A percentile compares a stretch with the other conserved stretches of the same genome.
Evolutionary conservation across 35 echinoderm and acorn worm species (phyloP).

Genomic region (Ophioderma brevispina): DNA sequence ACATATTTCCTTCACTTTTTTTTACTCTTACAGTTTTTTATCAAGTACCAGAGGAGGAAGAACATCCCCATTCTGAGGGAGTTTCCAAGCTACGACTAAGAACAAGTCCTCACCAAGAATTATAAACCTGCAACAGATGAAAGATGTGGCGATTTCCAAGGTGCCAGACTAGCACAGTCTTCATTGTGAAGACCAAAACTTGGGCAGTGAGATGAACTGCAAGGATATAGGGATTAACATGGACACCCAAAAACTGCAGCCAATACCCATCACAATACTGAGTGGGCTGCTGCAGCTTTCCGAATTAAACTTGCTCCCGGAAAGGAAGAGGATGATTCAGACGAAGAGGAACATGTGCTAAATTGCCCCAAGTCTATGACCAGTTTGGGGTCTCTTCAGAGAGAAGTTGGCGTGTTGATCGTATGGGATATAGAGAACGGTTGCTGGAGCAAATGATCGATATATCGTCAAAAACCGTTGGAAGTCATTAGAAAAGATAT

Average conservation of each 20-base stretch:
- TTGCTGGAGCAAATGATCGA: neutral
- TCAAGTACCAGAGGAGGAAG: neutral
- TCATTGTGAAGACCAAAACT: too few species aligned
- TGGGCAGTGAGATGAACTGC: neutral
- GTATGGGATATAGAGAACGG: neutral
- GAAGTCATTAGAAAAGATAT: too few species aligned
- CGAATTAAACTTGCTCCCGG: too few species aligned
- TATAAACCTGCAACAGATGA: neutral
- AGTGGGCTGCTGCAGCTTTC: neutral
- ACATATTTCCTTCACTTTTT: neutral
- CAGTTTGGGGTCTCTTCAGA: neutral
- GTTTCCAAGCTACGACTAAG: too few species aligned
- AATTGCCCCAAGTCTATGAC: neutral
- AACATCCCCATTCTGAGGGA: neutral
- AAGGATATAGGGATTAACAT: neutral
- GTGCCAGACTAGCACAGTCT: too few species aligned
- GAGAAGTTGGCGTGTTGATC: neutral
- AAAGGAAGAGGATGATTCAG: too few species aligned
- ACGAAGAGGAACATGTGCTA: too few species aligned
- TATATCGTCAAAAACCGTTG: too few species aligned
- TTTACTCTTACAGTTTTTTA: neutral
- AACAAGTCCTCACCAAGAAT: neutral
- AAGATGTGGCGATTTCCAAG: too few species aligned
- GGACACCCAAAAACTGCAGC: neutral
- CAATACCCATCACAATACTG: neutral